Evolutionary conservation across 2,113 vertebrate species (phyloP).

Genomic region (Andinoacara biseriatus): DNA sequence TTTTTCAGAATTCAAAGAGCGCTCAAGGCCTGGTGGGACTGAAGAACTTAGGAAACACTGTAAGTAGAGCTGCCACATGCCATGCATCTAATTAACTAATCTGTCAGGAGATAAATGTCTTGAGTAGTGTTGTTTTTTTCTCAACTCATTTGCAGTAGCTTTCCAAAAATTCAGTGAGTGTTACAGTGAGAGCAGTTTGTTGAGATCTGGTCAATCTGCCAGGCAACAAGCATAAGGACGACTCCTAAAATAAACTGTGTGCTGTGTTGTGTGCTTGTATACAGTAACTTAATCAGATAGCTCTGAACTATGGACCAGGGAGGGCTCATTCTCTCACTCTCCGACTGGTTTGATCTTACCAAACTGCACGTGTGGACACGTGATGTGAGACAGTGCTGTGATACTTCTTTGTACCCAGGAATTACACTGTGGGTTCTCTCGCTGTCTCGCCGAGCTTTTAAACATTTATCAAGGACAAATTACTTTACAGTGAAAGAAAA

Average conservation of each 20-base stretch:
- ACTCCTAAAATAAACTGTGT: constrained; percentile 72
- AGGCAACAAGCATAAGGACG: constrained; percentile 66
- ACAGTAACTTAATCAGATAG: constrained; percentile 55
- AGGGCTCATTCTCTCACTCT: constrained; percentile 8
- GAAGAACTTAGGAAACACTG: constrained; percentile 97
- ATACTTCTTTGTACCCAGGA: neutral
- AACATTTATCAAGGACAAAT: neutral
- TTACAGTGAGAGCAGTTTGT: neutral
- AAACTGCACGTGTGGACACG: constrained; percentile 36
- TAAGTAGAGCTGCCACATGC: constrained; percentile 77
- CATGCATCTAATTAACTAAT: neutral
- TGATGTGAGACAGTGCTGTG: constrained; percentile 8
- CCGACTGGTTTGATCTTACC: constrained; percentile 35
- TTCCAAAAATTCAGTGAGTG: neutral
- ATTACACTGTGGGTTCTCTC: neutral
- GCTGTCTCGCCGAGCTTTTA: neutral
- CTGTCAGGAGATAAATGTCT: neutral
- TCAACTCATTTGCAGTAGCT: neutral
- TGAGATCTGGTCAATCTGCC: constrained; percentile 36
- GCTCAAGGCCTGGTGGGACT: constrained; percentile 94
- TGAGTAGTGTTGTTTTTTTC: neutral
- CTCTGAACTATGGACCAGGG: constrained; percentile 46
- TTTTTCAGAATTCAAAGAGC: constrained; percentile 90
- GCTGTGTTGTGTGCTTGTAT: constrained; percentile 32
- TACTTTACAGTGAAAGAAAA: neutral